Percentiles rank a stretch among this genome's conserved stretches.
Evolutionary conservation across 2,797 vertebrate genomes (phyloP).

Genomic region (Apodemus agrarius): DNA sequence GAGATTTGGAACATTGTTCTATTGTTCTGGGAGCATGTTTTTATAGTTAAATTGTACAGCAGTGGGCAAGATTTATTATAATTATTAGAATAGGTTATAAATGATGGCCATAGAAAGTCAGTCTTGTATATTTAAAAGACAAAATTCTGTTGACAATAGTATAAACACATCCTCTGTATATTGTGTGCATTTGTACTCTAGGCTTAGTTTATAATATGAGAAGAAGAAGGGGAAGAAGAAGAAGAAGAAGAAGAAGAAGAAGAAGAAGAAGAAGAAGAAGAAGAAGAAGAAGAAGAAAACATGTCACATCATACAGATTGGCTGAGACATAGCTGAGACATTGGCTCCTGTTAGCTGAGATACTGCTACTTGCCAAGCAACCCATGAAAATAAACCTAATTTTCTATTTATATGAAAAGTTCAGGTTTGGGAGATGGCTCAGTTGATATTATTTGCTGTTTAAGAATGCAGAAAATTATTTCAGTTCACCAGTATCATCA

Average conservation of each 20-base stretch:
- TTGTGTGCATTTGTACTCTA: neutral
- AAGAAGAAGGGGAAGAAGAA: too few relatives aligned
- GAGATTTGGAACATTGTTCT: slow-evolving; percentile 53
- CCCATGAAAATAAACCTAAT: neutral
- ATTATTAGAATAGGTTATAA: slow-evolving; percentile 18
- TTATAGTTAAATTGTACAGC: neutral
- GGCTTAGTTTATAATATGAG: neutral
- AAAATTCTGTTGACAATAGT: slow-evolving; percentile 6
- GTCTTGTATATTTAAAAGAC: slow-evolving; percentile 61
- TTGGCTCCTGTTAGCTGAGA: neutral
- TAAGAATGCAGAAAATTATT: neutral
- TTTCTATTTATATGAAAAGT: neutral
- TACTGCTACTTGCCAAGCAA: neutral
- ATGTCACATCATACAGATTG: neutral
- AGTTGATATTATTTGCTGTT: neutral
- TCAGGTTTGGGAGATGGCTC: neutral
- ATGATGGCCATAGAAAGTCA: slow-evolving; percentile 45
- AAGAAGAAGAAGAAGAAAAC: too few relatives aligned
- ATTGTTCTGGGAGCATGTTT: neutral
- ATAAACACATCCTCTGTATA: neutral
- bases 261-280: too few relatives aligned
- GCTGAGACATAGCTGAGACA: neutral
- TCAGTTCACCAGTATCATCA: neutral
- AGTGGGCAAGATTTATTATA: neutral
- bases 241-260: too few relatives aligned